Evolutionary conservation across 53 echinoderm and acorn worm species (phyloP), one percentile per base, ranked within the genome.

Genomic region (Stichopus horrens): DNA sequence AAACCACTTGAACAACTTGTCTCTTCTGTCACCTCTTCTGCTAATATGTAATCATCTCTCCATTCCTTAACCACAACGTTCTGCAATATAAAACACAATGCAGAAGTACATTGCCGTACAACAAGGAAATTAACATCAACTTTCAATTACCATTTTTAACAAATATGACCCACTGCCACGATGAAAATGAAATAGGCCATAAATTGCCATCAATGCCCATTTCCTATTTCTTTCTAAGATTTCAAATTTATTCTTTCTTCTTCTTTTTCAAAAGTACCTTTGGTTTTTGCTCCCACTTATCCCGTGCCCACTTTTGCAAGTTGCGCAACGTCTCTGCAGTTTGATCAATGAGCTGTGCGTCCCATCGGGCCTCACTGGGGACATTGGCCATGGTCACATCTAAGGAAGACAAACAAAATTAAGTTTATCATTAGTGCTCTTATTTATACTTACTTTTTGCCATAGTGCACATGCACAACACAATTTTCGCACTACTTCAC

Each of bases 251-350:
- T 37, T 37, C 37, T 37, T 37, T 37, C 37, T 37, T 37, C 37
- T 37, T 37, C 37, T 37, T 37, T 37, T 37, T 37, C 37, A 13
- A 63, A 63, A 63, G 11, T 81, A 96, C 96, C 96, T 93, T 97
- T 53, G 91, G 94, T 89, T 92, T 92, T 53, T 93, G 87, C 87
- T 91, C 95, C 97, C 97, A 97, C 52, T 95, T 97, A 86, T 95
- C 93, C 68, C 90, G 83, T 7, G 95, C 95, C 97, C 97, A 97
- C 55, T 77, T 76, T 89, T 95, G 97, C 9, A 97, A 90, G 80
- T 93, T 95, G 23, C 95, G 91, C 5, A 95, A 83, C 22, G 90
- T 95, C 7, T 88, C 86, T 54, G 94, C 93, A 1, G 92, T 85
- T 1, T 94, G 92, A 10, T 97, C 97, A 54, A 91, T 82, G 52